Base-by-base conservation (phyloP, 92 coral and sea anemone genomes). In the Chrysogorgia sp. region DNA sequence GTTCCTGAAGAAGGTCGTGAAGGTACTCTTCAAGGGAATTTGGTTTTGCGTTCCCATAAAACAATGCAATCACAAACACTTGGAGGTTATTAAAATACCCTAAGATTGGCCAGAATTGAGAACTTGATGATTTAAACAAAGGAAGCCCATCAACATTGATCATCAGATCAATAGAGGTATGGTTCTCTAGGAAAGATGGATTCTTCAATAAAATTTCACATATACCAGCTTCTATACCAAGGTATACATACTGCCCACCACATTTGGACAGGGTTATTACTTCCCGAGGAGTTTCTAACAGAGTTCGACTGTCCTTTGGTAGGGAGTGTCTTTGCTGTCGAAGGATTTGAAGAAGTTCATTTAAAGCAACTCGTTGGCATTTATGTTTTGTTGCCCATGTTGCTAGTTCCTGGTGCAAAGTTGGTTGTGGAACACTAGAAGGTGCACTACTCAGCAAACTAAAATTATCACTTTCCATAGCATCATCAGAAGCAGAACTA, bases 101-200 rank as follows among this genome's bases (percentile, higher is more conserved):
- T 41, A 66, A n/a, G n/a, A 66, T 41, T 1, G 55, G 74, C 74
- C 74, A 66, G 55, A 66, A 66, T 66, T 66, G 50, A 21, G 53
- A 50, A 35, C 31, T 37, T 12, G 74, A 1, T 10, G 74, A 66
- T 41, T 66, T 66, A 23, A 66, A 66, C 10, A 66, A 45, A 1
- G 55, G 74, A 66, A 22, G 74, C 12, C 74, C 74, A 40, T 66
- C 74, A 2, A 66, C 74, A 41, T 66, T 66, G 55, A 66, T 23
- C 32, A 17, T 37, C 26, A 66, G 55, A 14, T 66, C 74, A 37
- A 66, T 66, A n/a, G 74, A 2, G 20, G 40, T 40, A 37, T 41
- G 14, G 9, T 41, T 41, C 33, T n/a, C 50, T 41, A 40, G 2
- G n/a, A 66, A 37, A 2, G 74, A 66, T 37, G 29, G 53, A 66